Evolutionary conservation across 1,140 invertebrate genomes (phyloP).

Genomic region (Adoxophyes honmai): DNA sequence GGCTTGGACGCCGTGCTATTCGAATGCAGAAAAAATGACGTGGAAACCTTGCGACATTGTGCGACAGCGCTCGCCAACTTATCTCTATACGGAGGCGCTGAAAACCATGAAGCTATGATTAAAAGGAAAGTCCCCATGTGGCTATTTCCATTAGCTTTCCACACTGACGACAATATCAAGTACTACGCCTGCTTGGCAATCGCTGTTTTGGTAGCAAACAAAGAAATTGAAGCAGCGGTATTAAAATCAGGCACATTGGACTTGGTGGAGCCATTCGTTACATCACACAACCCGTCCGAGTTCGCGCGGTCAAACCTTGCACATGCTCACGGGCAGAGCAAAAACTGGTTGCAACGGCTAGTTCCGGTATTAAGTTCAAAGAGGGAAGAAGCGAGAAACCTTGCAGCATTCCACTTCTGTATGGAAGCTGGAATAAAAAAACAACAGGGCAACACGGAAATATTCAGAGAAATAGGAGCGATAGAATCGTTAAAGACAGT

Average conservation of each 20-base stretch:
- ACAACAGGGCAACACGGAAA: slow-evolving; percentile 95
- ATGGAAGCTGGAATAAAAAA: slow-evolving; percentile 99
- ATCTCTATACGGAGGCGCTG: slow-evolving; percentile 96
- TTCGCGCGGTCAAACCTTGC: slow-evolving; percentile 95
- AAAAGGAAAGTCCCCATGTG: slow-evolving; percentile 97
- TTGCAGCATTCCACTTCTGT: slow-evolving; percentile 99
- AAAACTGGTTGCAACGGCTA: slow-evolving; percentile 95
- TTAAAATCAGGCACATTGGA: slow-evolving; percentile 96
- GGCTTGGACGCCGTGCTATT: slow-evolving; percentile 94
- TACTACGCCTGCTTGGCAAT: slow-evolving; percentile 99
- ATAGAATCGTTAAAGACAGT: slow-evolving; percentile 97
- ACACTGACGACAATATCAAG: slow-evolving; percentile 96
- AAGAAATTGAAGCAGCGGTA: slow-evolving; percentile 98
- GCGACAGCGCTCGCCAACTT: slow-evolving; percentile 97
- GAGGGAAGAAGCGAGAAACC: slow-evolving; percentile 95
- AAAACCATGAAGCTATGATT: slow-evolving; percentile 99
- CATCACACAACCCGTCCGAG: slow-evolving; percentile 93
- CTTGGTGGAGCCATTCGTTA: slow-evolving; percentile 97
- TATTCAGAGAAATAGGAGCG: slow-evolving; percentile 96
- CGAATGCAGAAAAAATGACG: slow-evolving; percentile 95
- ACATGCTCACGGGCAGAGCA: slow-evolving; percentile 97
- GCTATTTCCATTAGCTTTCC: slow-evolving; percentile 98
- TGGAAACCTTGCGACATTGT: slow-evolving; percentile 95
- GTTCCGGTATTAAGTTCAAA: slow-evolving; percentile 98
- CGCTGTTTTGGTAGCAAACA: slow-evolving; percentile 96